phyloP scores from a whole-genome alignment of 2,113 vertebrate genomes.

The cattle (Bos taurus) region DNA sequence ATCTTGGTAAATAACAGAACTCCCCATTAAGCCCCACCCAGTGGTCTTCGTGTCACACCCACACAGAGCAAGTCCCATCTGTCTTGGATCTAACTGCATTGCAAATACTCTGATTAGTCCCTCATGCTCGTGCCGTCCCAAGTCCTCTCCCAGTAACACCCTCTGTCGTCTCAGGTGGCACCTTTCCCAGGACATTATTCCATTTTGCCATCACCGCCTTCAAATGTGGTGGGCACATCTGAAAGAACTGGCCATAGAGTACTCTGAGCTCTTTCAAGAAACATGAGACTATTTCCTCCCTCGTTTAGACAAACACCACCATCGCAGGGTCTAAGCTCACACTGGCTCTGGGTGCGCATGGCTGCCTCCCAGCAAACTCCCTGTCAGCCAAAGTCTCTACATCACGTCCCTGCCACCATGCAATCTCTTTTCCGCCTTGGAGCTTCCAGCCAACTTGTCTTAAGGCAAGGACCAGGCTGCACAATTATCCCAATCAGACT shows the following conservation, averaged over 20 bases:
- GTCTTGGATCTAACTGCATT: fast-evolving
- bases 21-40: neutral
- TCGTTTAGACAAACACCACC: fast-evolving
- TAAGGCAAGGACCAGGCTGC: neutral
- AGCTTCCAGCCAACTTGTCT: neutral
- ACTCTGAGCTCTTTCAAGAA: neutral
- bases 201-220: neutral
- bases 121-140: fast-evolving
- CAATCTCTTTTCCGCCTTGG: fast-evolving
- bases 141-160: neutral
- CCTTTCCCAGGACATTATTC: neutral
- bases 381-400: neutral
- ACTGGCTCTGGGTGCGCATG: fast-evolving
- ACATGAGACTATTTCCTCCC: neutral
- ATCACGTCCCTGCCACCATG: neutral
- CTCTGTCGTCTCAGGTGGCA: neutral
- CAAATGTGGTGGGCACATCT: neutral
- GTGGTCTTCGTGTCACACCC: fast-evolving
- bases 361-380: neutral
- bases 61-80: neutral
- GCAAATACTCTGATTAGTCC: fast-evolving
- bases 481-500: neutral
- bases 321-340: fast-evolving
- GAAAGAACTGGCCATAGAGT: neutral
- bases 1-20: neutral